Conservation (phyloP, 2,113 vertebrate species). For the Excalfactoria chinensis region DNA sequence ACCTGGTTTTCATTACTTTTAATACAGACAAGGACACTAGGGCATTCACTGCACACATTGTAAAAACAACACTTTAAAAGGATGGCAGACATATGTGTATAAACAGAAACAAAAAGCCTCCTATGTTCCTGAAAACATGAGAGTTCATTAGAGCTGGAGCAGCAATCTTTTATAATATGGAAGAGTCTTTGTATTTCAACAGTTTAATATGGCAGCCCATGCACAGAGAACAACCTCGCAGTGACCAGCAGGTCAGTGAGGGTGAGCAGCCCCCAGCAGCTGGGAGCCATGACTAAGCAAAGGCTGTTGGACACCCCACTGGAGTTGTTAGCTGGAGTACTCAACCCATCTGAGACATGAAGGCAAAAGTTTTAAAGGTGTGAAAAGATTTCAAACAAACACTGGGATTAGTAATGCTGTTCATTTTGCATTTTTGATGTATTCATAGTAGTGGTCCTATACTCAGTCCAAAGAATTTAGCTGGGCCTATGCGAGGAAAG, state of each 20-base stretch:
- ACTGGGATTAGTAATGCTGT: neutral
- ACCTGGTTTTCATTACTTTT: constrained; percentile 77
- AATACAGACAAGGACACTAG: constrained; percentile 45
- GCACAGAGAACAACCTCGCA: neutral
- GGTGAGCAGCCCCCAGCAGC: constrained; percentile 33
- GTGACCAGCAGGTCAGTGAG: neutral
- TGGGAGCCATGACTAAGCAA: constrained; percentile 41
- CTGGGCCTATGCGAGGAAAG: neutral
- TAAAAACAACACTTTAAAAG: constrained; percentile 66
- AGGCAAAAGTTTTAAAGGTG: neutral
- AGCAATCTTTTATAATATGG: neutral
- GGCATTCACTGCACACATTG: constrained; percentile 58
- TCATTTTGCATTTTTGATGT: neutral
- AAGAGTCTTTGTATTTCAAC: neutral
- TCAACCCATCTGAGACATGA: neutral
- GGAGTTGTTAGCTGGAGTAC: neutral
- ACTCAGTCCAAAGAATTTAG: neutral
- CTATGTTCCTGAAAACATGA: neutral
- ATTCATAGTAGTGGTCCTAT: neutral
- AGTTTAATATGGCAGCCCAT: neutral
- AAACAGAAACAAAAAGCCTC: neutral
- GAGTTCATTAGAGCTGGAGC: neutral
- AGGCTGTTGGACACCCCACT: neutral
- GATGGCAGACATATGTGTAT: constrained; percentile 11
- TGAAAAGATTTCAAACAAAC: neutral